Evolutionary conservation across 2,797 vertebrate genomes (phyloP).

Genomic region (Enteromius treurensis): DNA sequence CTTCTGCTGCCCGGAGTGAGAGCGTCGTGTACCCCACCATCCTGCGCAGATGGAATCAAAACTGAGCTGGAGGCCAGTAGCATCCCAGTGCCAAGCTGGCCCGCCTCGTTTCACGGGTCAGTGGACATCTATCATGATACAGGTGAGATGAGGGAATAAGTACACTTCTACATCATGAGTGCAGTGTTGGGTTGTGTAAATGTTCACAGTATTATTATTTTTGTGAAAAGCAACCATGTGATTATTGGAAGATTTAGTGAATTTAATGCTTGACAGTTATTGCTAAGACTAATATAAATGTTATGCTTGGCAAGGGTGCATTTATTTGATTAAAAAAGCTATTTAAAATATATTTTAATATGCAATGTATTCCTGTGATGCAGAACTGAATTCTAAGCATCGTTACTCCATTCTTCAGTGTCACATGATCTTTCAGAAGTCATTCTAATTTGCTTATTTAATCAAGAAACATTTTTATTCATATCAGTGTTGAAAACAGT

Average conservation of each 20-base stretch:
- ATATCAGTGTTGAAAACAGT: neutral
- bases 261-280: neutral
- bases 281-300: neutral
- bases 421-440: neutral
- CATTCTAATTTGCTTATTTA: neutral
- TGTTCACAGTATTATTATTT: neutral
- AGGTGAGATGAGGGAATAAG: slow-evolving; percentile 74
- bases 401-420: neutral
- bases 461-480: neutral
- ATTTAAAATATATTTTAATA: neutral
- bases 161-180: neutral
- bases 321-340: neutral
- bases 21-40: slow-evolving; percentile 79
- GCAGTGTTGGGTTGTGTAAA: neutral
- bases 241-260: neutral
- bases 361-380: neutral
- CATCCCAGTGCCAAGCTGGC: slow-evolving; percentile 84
- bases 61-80: slow-evolving; percentile 80
- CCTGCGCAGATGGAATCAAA: slow-evolving; percentile 84
- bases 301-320: neutral
- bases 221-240: neutral
- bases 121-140: slow-evolving; percentile 89
- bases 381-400: neutral
- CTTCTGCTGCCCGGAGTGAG: slow-evolving; percentile 87
- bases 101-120: slow-evolving; percentile 88